Base-by-base conservation (phyloP, 2,113 vertebrate species). In the Motacilla tschutschensis region DNA sequence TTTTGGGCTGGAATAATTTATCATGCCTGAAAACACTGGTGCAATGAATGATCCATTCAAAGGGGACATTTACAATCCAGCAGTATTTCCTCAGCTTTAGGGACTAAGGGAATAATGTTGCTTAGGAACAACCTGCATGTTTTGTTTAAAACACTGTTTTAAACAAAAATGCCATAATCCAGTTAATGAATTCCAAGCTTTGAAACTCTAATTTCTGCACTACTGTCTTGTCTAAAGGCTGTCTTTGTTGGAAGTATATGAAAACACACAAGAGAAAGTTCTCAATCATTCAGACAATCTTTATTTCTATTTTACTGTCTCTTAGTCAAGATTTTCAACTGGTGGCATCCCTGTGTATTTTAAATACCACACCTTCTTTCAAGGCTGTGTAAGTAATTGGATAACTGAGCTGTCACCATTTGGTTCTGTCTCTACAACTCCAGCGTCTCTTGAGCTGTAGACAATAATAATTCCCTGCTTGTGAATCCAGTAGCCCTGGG, bases 91-190 rank as follows among this genome's bases (percentile, higher is more conserved):
- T 89, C 82, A 87, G 87, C 93, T 91, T 86, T 75, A 69, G 85
- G 76, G 87, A 85, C 85, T 87, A 31, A 79, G 89, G 79, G 88
- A 89, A 65, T 76, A 36, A 85, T 74, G 84, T 94, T 93, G 90
- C 94, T 93, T 93, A 90, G 93, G 89, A 93, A 90, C 89, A 95
- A 85, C 82, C 84, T 92, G 67, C 86, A 94, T 93, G 75, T 90
- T 95, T 90, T 33, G 33, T 33, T 33, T 33, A 33, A 94, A 89
- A 78, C 50, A 84, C 57, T 72, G 21, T 79, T 93, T 90, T 75
- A 90, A 93, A 89, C 57, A 69, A 85, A 85, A 89, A 60, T 79
- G 74, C 38, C 51, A 63, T 57, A 73, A 58, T 85, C 53, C 67
- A 44, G 51, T 73, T 93, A 90, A 95, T 79, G 69, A 90, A 84